phyloP scores from a whole-genome alignment of 2,113 vertebrate genomes.

The Pomatostomus ruficeps region DNA sequence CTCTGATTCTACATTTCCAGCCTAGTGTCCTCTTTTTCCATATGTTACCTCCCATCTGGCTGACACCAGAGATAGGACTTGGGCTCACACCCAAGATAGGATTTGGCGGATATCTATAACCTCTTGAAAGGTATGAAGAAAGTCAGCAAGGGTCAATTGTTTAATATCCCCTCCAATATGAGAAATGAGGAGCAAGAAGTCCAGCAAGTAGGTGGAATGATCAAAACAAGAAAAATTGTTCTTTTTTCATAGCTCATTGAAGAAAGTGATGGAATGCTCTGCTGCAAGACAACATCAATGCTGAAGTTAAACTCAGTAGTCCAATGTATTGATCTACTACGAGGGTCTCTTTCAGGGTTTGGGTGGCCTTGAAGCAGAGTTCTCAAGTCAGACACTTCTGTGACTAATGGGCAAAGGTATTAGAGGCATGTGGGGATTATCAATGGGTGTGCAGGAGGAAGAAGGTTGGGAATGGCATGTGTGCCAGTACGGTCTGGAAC shows the following conservation, averaged over 20 bases:
- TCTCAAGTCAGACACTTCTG: not conserved
- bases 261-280: not conserved
- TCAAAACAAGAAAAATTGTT: not conserved
- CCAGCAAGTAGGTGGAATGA: not conserved
- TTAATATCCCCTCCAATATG: not conserved
- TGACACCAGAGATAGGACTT: not conserved
- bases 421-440: not conserved
- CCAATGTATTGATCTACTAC: not conserved
- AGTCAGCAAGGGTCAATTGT: not conserved
- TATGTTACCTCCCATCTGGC: not conserved
- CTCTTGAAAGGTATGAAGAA: not conserved
- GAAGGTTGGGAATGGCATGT: not conserved
- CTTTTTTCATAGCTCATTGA: not conserved
- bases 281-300: not conserved
- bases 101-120: not conserved
- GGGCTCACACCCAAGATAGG: not conserved
- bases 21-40: not conserved
- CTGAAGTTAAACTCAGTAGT: not conserved
- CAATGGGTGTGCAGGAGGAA: not conserved
- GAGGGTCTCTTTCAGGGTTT: not conserved
- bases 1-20: not conserved
- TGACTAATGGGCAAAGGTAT: not conserved
- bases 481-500: not conserved
- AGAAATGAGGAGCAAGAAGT: not conserved
- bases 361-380: not conserved